phyloP scores from a whole-genome alignment of 2,888 invertebrate species.

The Tromatobia lineatoria region DNA sequence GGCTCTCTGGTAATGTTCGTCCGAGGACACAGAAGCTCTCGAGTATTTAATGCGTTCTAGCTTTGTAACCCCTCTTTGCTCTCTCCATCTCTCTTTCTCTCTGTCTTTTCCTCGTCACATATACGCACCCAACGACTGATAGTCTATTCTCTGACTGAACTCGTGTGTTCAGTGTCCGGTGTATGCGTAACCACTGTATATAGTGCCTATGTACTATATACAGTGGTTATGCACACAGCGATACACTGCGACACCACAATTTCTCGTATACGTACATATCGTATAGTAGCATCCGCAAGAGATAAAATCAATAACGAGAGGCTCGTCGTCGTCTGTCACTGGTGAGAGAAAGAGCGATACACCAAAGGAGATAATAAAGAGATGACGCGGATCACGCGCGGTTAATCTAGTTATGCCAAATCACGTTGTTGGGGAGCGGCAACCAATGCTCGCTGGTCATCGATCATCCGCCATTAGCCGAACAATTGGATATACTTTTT shows the following conservation, averaged over 20 bases:
- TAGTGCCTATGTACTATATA: no score
- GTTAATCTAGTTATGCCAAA: conserved; percentile 68
- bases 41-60: conserved; percentile 83
- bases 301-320: conserved; percentile 83
- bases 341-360: conserved; percentile 23
- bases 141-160: conserved; percentile 35
- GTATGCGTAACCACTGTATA: neutral
- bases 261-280: conserved; percentile 23
- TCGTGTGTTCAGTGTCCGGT: conserved; percentile 6
- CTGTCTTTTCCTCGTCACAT: conserved; percentile 58
- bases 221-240: conserved; percentile 13
- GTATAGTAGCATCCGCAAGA: conserved; percentile 76
- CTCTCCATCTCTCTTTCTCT: conserved; percentile 53
- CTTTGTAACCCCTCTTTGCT: conserved; percentile 77
- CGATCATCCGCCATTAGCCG: conserved; percentile 13
- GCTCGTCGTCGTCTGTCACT: conserved; percentile 29
- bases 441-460: conserved; percentile 13
- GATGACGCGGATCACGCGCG: conserved; percentile 51
- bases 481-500: conserved; percentile 4
- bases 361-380: conserved; percentile 49
- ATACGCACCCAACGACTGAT: conserved; percentile 23
- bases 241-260: conserved; percentile 28
- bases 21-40: conserved; percentile 77
- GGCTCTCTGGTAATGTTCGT: conserved; percentile 71
- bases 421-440: conserved; percentile 61